phyloP scores from a whole-genome alignment of 2,888 invertebrate species.

The Augochlorella aurata region DNA sequence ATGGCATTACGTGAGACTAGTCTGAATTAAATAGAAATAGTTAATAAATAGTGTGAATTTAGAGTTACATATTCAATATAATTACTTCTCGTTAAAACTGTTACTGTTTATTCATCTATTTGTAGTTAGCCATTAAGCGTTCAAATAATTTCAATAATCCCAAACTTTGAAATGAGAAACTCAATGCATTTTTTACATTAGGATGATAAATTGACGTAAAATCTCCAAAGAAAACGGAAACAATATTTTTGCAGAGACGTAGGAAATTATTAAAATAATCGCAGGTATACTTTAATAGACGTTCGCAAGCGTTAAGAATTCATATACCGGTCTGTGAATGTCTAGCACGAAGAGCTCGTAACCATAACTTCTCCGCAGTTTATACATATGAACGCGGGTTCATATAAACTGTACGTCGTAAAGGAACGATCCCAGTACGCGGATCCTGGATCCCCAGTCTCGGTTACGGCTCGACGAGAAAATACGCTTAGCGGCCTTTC shows the following conservation, averaged over 20 bases:
- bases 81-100: too few species aligned
- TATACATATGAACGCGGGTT: neutral
- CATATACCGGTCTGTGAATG: neutral
- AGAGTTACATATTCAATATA: too few species aligned
- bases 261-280: neutral
- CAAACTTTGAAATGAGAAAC: neutral
- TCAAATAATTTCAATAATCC: neutral
- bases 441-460: neutral
- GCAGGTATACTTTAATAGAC: neutral
- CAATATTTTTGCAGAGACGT: neutral
- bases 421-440: neutral
- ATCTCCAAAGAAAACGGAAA: neutral
- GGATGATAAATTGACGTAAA: neutral
- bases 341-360: neutral
- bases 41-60: too few species aligned
- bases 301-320: neutral
- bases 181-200: neutral
- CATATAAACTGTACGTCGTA: neutral
- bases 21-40: too few species aligned
- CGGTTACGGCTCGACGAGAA: slow-evolving; percentile 47
- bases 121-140: neutral
- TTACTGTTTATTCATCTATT: too few species aligned
- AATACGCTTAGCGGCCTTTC: slow-evolving; percentile 74
- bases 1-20: too few species aligned
- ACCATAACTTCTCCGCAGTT: neutral